A percentile compares a stretch with the other conserved stretches of the same genome.
These are phyloP conservation scores for Unio delphinus DNA, from an alignment of 2,888 invertebrate species.

Conservation along the genomic window DNA sequence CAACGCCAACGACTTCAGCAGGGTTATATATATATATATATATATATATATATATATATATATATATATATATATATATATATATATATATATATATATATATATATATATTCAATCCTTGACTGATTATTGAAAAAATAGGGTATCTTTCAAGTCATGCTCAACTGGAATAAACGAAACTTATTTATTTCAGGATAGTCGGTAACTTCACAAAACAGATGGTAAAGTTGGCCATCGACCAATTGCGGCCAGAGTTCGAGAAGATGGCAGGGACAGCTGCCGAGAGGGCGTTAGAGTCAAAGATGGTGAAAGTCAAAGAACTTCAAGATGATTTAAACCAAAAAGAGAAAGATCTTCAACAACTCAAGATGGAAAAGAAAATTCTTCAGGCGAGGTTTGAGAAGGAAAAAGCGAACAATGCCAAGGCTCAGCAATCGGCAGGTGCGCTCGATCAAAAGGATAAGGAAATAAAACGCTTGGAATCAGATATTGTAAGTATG, in stretches of 20 bases:
- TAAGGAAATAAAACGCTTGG: constrained; percentile 36
- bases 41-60: too few species aligned
- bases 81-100: too few species aligned
- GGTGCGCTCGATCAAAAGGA: constrained; percentile 41
- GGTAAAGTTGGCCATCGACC: constrained; percentile 42
- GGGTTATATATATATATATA: too few species aligned
- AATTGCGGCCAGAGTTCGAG: constrained; percentile 44
- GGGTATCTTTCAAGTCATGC: too few species aligned
- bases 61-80: too few species aligned
- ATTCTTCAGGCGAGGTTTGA: constrained; percentile 41
- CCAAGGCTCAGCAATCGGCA: constrained; percentile 23
- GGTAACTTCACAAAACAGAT: constrained; percentile 47
- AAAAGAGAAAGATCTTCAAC: constrained; percentile 41
- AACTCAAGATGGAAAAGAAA: constrained; percentile 35
- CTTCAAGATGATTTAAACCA: constrained; percentile 41
- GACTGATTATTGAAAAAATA: too few species aligned
- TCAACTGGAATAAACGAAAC: too few species aligned
- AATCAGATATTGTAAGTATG: constrained; percentile 32
- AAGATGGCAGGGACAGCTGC: constrained; percentile 41
- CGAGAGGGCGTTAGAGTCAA: constrained; percentile 38
- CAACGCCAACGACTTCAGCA: too few species aligned
- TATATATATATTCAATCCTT: too few species aligned
- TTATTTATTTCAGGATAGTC: constrained; percentile 27
- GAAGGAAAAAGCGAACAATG: constrained; percentile 32
- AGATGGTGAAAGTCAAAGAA: constrained; percentile 40